Conservation (phyloP, 2,113 vertebrate genomes). For the Bostrychus sinensis region DNA sequence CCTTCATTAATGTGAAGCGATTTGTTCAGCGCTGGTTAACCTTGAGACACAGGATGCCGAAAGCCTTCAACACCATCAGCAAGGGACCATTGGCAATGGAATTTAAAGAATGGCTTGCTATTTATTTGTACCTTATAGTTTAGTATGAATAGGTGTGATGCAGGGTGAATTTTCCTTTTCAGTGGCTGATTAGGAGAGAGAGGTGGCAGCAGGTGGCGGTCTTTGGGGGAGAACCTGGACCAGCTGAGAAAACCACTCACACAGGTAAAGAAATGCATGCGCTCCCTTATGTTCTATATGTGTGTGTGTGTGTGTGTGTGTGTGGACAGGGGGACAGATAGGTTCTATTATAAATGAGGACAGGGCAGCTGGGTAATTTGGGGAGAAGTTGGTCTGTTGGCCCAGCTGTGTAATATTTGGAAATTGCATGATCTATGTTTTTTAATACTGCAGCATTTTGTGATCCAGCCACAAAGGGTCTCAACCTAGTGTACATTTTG, state of each 20-base stretch:
- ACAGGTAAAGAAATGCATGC: slow-evolving; percentile 42
- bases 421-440: slow-evolving; percentile 24
- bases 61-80: too few species aligned
- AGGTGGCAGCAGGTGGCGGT: slow-evolving; percentile 46
- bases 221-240: slow-evolving; percentile 53
- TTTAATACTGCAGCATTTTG: too few species aligned
- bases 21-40: too few species aligned
- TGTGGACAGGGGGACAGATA: slow-evolving; percentile 35
- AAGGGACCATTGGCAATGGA: too few species aligned
- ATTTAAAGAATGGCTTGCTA: neutral
- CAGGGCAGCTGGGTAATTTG: slow-evolving; percentile 71
- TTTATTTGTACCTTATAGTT: too few species aligned
- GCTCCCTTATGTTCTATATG: slow-evolving; percentile 10
- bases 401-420: slow-evolving; percentile 64
- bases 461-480: too few species aligned
- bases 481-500: too few species aligned
- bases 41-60: too few species aligned
- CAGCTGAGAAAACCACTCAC: slow-evolving; percentile 56
- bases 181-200: slow-evolving; percentile 60
- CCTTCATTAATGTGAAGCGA: too few species aligned
- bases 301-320: neutral
- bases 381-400: slow-evolving; percentile 52
- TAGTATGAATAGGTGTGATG: too few species aligned
- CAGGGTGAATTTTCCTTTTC: slow-evolving; percentile 59
- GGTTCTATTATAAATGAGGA: slow-evolving; percentile 64